These are phyloP conservation scores for Cephus sareptanus DNA, from an alignment of 2,888 invertebrate genomes.

Conservation along the genomic window DNA sequence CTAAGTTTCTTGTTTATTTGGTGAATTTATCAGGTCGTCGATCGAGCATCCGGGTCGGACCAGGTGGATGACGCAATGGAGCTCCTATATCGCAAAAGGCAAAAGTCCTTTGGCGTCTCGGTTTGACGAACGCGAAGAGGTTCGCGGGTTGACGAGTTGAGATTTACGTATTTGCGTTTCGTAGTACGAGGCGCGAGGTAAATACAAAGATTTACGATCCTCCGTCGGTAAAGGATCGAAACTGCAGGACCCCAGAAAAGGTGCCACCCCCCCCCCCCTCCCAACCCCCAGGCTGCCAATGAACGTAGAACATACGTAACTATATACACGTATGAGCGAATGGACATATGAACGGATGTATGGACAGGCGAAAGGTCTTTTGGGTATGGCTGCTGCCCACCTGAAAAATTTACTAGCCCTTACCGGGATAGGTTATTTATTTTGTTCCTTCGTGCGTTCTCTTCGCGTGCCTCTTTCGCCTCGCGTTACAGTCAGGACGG, in stretches of 20 bases:
- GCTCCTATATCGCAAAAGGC: background rate
- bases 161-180: conserved; percentile 40
- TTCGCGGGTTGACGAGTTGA: conserved; percentile 24
- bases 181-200: conserved; percentile 29
- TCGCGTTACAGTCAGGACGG: background rate
- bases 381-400: conserved; percentile 33
- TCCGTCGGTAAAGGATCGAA: conserved; percentile 28
- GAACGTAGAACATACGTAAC: background rate
- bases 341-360: background rate
- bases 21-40: background rate
- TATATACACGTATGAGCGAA: background rate
- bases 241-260: background rate
- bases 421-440: conserved; percentile 44
- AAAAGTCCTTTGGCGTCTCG: background rate
- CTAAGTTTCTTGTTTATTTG: background rate
- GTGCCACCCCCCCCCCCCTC: background rate
- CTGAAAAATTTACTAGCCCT: conserved; percentile 49
- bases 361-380: background rate
- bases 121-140: conserved; percentile 2
- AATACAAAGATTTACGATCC: conserved; percentile 44
- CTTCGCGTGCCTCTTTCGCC: background rate
- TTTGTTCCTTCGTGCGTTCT: conserved; percentile 30
- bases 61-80: background rate
- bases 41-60: background rate
- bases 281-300: background rate